phyloP scores from a whole-genome alignment of 2,797 vertebrate genomes.

The Rhinogobio ventralis region DNA sequence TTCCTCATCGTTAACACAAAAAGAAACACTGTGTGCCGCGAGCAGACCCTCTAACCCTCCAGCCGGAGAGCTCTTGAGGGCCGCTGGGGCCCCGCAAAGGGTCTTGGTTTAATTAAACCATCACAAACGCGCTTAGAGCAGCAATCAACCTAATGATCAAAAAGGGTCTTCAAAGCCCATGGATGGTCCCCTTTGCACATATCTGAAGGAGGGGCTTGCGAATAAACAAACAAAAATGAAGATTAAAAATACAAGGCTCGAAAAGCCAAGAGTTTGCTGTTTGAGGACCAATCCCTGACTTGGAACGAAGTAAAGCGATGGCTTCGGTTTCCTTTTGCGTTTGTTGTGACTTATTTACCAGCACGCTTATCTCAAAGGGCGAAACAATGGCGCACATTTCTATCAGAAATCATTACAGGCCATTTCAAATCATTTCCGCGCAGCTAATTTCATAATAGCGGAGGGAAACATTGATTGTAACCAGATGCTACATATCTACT shows the following conservation, averaged over 20 bases:
- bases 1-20: slow-evolving; percentile 42
- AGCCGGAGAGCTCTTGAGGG: slow-evolving; percentile 48
- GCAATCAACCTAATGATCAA: slow-evolving; percentile 67
- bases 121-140: slow-evolving; percentile 65
- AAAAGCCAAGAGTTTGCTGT: slow-evolving; percentile 70
- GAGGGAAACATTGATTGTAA: slow-evolving; percentile 76
- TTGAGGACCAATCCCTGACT: slow-evolving; percentile 64
- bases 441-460: slow-evolving; percentile 73
- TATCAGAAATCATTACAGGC: slow-evolving; percentile 76
- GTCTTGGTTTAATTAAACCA: slow-evolving; percentile 67
- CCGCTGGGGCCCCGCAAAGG: slow-evolving; percentile 48
- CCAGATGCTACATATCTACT: slow-evolving; percentile 75
- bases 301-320: slow-evolving; percentile 39
- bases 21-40: neutral
- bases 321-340: slow-evolving; percentile 57
- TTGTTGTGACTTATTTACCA: slow-evolving; percentile 73
- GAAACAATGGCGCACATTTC: slow-evolving; percentile 68
- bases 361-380: slow-evolving; percentile 76
- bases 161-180: slow-evolving; percentile 64
- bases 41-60: slow-evolving; percentile 54
- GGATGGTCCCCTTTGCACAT: slow-evolving; percentile 59
- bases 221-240: slow-evolving; percentile 62
- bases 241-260: slow-evolving; percentile 43
- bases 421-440: slow-evolving; percentile 75
- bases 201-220: slow-evolving; percentile 51